These are phyloP conservation scores for Synanthedon vespiformis DNA, from an alignment of 2,888 invertebrate genomes.

Conservation along the genomic window DNA sequence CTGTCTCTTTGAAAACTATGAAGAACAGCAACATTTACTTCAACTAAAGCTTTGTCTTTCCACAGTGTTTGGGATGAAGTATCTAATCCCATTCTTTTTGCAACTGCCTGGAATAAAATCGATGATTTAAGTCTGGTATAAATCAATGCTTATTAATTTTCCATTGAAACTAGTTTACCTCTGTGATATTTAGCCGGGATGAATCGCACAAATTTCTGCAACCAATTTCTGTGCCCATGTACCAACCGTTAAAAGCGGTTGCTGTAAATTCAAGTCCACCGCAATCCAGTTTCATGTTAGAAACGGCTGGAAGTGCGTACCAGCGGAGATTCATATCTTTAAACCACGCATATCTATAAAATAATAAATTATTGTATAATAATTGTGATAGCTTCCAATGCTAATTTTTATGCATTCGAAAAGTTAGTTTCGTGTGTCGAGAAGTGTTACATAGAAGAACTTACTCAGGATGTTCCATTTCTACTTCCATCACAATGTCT, in stretches of 20 bases:
- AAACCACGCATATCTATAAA: conserved; percentile 87
- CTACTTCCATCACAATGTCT: conserved; percentile 88
- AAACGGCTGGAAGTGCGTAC: conserved; percentile 91
- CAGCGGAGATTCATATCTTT: conserved; percentile 86
- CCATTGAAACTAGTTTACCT: conserved; percentile 67
- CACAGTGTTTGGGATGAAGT: conserved; percentile 88
- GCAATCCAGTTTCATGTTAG: conserved; percentile 92
- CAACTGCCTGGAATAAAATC: conserved; percentile 63
- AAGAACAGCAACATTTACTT: conserved; percentile 90
- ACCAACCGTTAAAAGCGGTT: conserved; percentile 97
- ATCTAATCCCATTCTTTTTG: conserved; percentile 87
- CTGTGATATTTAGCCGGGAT: conserved; percentile 85
- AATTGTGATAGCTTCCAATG: not conserved
- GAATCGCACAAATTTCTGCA: conserved; percentile 90
- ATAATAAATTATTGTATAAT: not conserved
- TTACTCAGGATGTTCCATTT: conserved; percentile 89
- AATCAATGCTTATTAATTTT: not conserved
- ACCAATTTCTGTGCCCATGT: conserved; percentile 97
- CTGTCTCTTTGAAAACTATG: conserved; percentile 87
- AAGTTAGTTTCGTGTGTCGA: no score
- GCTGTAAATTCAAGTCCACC: conserved; percentile 94
- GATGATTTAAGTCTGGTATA: no score
- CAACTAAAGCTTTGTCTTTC: conserved; percentile 93
- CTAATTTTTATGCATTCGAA: not conserved
- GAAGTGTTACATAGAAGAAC: no score